Evolutionary conservation across 2,797 vertebrate species (phyloP).

Genomic region (Gallinago nigripennis): DNA sequence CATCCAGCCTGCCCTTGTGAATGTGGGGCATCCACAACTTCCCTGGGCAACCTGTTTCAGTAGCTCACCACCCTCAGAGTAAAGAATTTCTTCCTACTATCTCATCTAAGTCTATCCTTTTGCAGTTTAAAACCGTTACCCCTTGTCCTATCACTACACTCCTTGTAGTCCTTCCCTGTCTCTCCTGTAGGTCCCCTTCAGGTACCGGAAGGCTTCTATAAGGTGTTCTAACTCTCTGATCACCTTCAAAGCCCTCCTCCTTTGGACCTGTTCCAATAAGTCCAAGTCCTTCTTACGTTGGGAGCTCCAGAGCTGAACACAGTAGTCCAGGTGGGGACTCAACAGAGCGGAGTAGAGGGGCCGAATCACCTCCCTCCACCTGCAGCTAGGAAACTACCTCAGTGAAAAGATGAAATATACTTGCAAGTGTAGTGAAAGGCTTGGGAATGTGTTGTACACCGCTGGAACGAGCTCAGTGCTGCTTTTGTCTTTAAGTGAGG

Average conservation of each 20-base stretch:
- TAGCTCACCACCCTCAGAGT: not conserved
- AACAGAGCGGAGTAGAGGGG: not conserved
- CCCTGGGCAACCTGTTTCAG: not conserved
- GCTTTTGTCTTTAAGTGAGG: not conserved
- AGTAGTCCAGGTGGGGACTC: not conserved
- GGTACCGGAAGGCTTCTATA: not conserved
- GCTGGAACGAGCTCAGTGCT: not conserved
- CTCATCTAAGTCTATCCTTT: not conserved
- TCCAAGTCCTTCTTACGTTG: not conserved
- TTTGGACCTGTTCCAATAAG: not conserved
- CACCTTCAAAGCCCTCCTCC: not conserved
- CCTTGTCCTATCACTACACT: not conserved
- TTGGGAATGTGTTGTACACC: not conserved
- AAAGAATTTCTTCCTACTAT: not conserved
- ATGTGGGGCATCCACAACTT: not conserved
- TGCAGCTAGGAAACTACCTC: not conserved
- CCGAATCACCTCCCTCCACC: not conserved
- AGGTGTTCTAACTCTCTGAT: not conserved
- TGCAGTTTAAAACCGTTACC: not conserved
- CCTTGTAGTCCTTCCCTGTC: not conserved
- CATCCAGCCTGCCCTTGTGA: not conserved
- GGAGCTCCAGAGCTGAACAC: not conserved
- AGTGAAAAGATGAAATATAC: not conserved
- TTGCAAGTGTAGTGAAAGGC: not conserved
- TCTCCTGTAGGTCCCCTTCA: not conserved